phyloP scores from a whole-genome alignment of 2,113 vertebrate genomes.

The Corydoras sp. region DNA sequence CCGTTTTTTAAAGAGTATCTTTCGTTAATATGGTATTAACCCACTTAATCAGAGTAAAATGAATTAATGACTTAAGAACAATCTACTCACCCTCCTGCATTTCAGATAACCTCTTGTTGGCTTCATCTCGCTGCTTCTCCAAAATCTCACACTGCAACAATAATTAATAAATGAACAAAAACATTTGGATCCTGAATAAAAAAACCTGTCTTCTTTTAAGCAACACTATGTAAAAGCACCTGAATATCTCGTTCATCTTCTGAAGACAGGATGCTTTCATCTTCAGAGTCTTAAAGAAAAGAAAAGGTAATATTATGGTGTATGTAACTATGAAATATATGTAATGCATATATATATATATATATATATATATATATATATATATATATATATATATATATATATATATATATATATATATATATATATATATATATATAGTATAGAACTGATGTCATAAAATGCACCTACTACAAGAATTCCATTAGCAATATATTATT shows the following conservation, averaged over 20 bases:
- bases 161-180: background rate
- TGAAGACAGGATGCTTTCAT: constrained; percentile 46
- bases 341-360: too few species aligned
- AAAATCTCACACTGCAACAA: constrained; percentile 48
- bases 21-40: too few species aligned
- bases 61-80: background rate
- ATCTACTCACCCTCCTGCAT: constrained; percentile 66
- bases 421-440: too few species aligned
- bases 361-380: too few species aligned
- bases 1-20: too few species aligned
- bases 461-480: too few species aligned
- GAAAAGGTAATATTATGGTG: background rate
- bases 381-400: too few species aligned
- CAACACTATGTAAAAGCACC: constrained; percentile 35
- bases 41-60: background rate
- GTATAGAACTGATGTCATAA: too few species aligned
- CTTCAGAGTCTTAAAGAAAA: constrained; percentile 48
- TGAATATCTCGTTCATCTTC: constrained; percentile 63
- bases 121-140: constrained; percentile 52
- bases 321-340: too few species aligned
- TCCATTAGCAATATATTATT: too few species aligned
- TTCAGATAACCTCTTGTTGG: constrained; percentile 56
- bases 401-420: too few species aligned
- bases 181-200: too few species aligned
- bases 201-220: background rate